Base-by-base conservation (phyloP, 2,888 invertebrate species). In the Epinotia brunnichana region DNA sequence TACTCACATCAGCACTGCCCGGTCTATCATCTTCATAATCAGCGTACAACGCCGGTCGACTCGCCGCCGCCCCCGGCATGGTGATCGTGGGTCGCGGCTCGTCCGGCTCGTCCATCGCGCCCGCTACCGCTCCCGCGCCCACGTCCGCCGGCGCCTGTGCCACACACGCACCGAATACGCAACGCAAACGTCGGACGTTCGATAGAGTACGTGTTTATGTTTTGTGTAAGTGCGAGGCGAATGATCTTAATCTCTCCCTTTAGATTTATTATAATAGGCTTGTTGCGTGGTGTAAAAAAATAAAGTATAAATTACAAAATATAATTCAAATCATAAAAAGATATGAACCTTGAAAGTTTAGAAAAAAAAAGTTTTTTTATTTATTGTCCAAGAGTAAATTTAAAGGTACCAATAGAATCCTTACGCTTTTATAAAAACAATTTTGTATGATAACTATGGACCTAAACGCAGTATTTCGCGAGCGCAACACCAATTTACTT, bases 51-150 rank as follows among this genome's bases (percentile, higher is more conserved):
- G 74, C 62, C 69, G 77, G 76, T 39, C 76, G 75, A 68, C 79
- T 74, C 77, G 79, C 66, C 72, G 80, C 21, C 74, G 83, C 67
- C 76, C 90, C 91, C 75, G 91, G 90, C 91, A 91, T 89, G 39
- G 84, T 88, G 89, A 91, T 92, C 79, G 75, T 75, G 73, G 90
- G 90, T 76, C 84, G 82, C 77, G 80, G 67, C 76, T 75, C 77
- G 64, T 68, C 76, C 44, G 73, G 80, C 73, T 69, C 80, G 61
- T 73, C 76, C 71, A 69, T 74, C 44, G 54, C 63, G 29, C 71
- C 76, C 61, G 72, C 76, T 57, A 63, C 61, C 21, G 57, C 66
- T 39, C 68, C 73, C 62, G 71, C 60, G 11, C 57, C 63, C 60
- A 54, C 74, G 53, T 57, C 56, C 71, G 62, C 66, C 72, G 59